A percentile compares a stretch with the other conserved stretches of the same genome.
phyloP scores from a whole-genome alignment of 1,140 invertebrate genomes.

The Alviniconcha marisindica region DNA sequence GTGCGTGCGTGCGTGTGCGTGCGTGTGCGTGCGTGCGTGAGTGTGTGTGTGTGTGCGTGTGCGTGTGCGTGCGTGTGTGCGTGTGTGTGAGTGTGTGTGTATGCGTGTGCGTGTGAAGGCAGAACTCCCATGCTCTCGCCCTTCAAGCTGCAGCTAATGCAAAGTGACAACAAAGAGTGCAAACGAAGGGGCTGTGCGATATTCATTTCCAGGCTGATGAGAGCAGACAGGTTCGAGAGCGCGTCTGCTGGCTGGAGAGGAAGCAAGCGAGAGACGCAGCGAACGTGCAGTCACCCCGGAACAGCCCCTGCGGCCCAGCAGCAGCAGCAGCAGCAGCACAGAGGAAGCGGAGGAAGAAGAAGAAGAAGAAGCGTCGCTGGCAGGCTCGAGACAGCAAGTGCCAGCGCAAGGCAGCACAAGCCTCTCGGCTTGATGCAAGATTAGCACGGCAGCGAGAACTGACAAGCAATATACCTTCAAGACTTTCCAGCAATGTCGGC shows the following conservation, averaged over 20 bases:
- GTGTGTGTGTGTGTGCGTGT: not conserved
- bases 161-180: conserved; percentile 31
- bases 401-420: not conserved
- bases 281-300: not conserved
- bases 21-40: not conserved
- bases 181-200: conserved; percentile 13
- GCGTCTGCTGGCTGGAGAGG: not conserved
- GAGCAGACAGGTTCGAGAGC: conserved; percentile 20
- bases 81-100: not conserved
- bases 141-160: conserved; percentile 15
- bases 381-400: conserved; percentile 17
- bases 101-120: conserved; percentile 1
- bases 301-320: not conserved
- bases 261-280: not conserved
- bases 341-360: not conserved
- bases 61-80: not conserved
- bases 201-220: conserved; percentile 22
- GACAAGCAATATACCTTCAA: conserved; percentile 35
- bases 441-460: conserved; percentile 32
- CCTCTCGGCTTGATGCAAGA: conserved; percentile 18
- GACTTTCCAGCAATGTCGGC: conserved; percentile 25
- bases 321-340: not conserved
- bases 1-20: not conserved
- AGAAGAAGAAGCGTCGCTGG: no score
- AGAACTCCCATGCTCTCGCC: not conserved